Conservation (phyloP, 37 sponge, comb jelly and placozoan genomes). For the Chondrilla cf. caribensis region DNA sequence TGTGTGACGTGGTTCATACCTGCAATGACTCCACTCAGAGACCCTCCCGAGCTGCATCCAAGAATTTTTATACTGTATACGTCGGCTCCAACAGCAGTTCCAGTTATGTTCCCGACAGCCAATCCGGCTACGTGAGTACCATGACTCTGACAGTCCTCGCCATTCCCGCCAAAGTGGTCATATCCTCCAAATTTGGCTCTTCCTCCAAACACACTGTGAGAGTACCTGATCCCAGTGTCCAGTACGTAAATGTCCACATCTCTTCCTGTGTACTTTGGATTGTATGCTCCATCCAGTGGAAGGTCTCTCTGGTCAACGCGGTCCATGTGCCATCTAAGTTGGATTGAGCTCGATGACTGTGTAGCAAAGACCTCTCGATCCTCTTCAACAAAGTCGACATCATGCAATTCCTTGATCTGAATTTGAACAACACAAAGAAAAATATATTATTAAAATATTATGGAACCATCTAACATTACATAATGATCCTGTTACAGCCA, state of each 20-base stretch:
- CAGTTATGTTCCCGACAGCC: slow-evolving; percentile 51
- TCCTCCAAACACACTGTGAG: slow-evolving; percentile 23
- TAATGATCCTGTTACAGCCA: too few relatives aligned
- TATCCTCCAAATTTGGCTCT: slow-evolving; percentile 28
- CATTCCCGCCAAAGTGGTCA: slow-evolving; percentile 26
- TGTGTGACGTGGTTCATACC: slow-evolving; percentile 44
- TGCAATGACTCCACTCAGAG: slow-evolving; percentile 34
- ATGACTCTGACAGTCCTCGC: slow-evolving; percentile 65
- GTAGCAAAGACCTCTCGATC: background rate
- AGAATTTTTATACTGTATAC: slow-evolving; percentile 61
- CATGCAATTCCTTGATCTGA: background rate
- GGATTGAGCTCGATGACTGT: background rate
- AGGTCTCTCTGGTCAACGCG: slow-evolving; percentile 3
- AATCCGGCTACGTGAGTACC: slow-evolving; percentile 74
- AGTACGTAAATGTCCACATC: slow-evolving; percentile 30
- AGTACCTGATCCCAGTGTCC: slow-evolving; percentile 33
- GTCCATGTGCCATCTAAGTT: slow-evolving; percentile 5
- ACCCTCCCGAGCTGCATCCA: slow-evolving; percentile 47
- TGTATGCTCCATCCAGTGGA: slow-evolving; percentile 11
- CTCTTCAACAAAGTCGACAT: background rate
- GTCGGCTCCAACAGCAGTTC: slow-evolving; percentile 40
- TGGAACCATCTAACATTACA: too few relatives aligned
- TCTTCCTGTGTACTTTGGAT: slow-evolving; percentile 12
- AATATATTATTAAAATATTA: too few relatives aligned
- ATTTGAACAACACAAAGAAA: too few relatives aligned